Conservation (phyloP, 1,140 invertebrate genomes). For the Drosophila tropicalis region DNA sequence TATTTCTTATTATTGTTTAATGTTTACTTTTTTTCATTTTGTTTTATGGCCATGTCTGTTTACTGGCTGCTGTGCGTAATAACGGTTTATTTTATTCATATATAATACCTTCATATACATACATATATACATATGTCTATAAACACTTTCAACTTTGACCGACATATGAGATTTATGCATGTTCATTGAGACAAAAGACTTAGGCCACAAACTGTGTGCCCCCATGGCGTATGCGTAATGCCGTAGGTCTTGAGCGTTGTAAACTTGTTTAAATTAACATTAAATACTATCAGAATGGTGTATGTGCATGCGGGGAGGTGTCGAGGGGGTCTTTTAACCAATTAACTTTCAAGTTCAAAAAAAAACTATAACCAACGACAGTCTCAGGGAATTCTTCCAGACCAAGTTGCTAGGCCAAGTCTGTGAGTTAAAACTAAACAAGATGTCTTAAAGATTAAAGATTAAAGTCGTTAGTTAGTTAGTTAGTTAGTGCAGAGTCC, state of each 20-base stretch:
- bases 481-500: too few relatives aligned
- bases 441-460: too few relatives aligned
- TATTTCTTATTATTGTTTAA: conserved; percentile 24
- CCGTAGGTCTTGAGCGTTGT: too few relatives aligned
- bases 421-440: too few relatives aligned
- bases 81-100: conserved; percentile 31
- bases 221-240: conserved; percentile 40
- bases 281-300: too few relatives aligned
- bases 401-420: too few relatives aligned
- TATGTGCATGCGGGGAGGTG: too few relatives aligned
- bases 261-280: not conserved
- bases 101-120: not conserved
- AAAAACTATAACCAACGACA: too few relatives aligned
- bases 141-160: conserved; percentile 75
- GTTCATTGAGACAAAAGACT: conserved; percentile 64
- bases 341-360: too few relatives aligned
- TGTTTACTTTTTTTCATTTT: conserved; percentile 41
- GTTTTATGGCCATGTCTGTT: conserved; percentile 52
- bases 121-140: conserved; percentile 5
- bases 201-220: conserved; percentile 73
- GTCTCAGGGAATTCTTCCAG: too few relatives aligned
- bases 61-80: conserved; percentile 20
- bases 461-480: too few relatives aligned
- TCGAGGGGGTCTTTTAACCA: too few relatives aligned
- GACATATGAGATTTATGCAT: conserved; percentile 36